Base-by-base conservation (phyloP, 2,888 invertebrate genomes). In the Miltochrista miniata region DNA sequence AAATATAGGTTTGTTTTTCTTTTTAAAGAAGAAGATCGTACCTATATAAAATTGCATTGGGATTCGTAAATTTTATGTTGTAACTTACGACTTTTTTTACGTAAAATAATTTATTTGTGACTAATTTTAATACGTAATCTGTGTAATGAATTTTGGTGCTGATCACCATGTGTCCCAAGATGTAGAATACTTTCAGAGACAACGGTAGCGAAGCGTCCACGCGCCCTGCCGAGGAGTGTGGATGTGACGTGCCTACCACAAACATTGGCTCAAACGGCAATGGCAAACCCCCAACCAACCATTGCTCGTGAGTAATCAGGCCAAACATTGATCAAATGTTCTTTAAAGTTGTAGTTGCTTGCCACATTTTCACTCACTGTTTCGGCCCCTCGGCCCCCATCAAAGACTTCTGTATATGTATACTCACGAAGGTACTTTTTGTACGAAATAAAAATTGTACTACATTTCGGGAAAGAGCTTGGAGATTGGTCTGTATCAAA, bases 161-260 rank as follows among this genome's bases (percentile, higher is more conserved):
- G 9, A 50, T 10, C 33, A 51, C 54, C 54, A 40, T 54, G 49
- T 67, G 68, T 70, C 65, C 72, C 72, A 63, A 73, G 71, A 49
- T 65, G 53, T 56, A 71, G 61, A 66, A 56, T 72, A 63, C 70
- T 88, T 90, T 66, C 88, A 92, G 92, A 71, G 92, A 92, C 81
- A 90, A 90, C 81, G 90, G 87, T 76, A 92, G 92, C 76, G 92
- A 91, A 64, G 90, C 92, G 35, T 91, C 92, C 12, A 92, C 92
- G 37, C 81, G 89, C 14, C 73, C 86, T 36, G 91, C 88, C 10
- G 92, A 88, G 61, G 92, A 90, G 57, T 83, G 73, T 63, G 83
- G 68, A 34, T 87, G 88, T 68, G 83, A 79, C 9, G 81, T 72
- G 11, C 60, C 78, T 40, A 67, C 35, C 51, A 60, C 59, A 38